Evolutionary conservation across 2,113 vertebrate species (phyloP), one percentile per base, ranked within the genome.

Genomic region (Podiceps cristatus): DNA sequence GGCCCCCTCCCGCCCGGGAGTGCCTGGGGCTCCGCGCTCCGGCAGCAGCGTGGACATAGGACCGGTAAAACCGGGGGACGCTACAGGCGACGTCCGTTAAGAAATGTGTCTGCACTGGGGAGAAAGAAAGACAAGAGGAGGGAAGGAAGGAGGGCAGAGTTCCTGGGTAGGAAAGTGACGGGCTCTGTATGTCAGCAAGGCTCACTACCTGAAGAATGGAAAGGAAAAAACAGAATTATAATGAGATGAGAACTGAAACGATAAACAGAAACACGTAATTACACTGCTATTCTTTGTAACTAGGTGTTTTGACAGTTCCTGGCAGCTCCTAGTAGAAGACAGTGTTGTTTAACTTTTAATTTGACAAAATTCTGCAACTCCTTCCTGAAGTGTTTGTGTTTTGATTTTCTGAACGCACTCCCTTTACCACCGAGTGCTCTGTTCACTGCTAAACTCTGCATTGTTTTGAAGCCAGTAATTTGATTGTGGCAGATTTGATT

Each of bases 211-310:
- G 91, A 90, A 97, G 75, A 95, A 96, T 93, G 69, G 79, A 85
- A 80, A 42, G 71, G 63, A 42, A 93, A 96, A 89, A 67, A 9
- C 59, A 90, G 75, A 93, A 94, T 94, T 75, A 11, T 58, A 97
- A 96, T 87, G 95, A 94, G 90, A 97, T 88, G 90, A 94, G 86
- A 96, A 91, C 94, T 95, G 96, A 97, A 98, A 97, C 7, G 77
- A 95, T 97, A 97, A 97, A 98, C 96, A 98, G 97, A 98, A 98
- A 96, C 97, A 98, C 55, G 45, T 98, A 97, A 96, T 97, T 97
- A 98, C 92, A 92, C 88, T 91, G 93, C 97, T 91, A 83, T 97
- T 96, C 97, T 95, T 96, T 97, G 95, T 96, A 98, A 97, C 96
- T 89, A 94, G 93, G 88, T 96, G 97, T 98, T 97, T 96, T 97